Conservation (phyloP, 2,113 vertebrate species). For the Nestor notabilis region DNA sequence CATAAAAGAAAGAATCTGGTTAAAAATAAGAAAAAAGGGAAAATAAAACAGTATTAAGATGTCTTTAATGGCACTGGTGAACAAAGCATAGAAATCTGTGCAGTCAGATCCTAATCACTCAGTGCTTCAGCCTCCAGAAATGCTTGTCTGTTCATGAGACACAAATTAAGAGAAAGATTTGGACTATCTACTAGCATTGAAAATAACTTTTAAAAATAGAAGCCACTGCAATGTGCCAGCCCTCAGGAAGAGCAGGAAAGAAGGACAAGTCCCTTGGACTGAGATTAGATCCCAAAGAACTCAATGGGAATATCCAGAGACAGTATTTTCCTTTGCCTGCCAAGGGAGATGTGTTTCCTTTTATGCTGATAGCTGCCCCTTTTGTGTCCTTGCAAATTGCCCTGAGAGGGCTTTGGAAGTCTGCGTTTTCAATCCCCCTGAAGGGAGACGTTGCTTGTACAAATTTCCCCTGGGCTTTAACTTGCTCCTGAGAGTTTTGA, state of each 20-base stretch:
- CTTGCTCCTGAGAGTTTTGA: not conserved
- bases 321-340: not conserved
- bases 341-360: not conserved
- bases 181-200: not conserved
- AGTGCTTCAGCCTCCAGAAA: slow-evolving; percentile 5
- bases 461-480: not conserved
- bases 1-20: not conserved
- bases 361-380: not conserved
- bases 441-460: not conserved
- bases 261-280: not conserved
- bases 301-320: not conserved
- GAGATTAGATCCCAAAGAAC: not conserved
- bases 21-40: not conserved
- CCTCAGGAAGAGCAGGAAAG: not conserved
- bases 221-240: not conserved
- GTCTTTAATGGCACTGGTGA: not conserved
- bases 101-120: not conserved
- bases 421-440: not conserved
- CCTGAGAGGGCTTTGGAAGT: not conserved
- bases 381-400: not conserved
- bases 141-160: not conserved
- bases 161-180: not conserved
- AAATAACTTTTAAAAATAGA: not conserved
- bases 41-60: not conserved
- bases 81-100: not conserved